Base-by-base conservation (phyloP, 23 tunicate genomes). In the Aplidium turbinatum region DNA sequence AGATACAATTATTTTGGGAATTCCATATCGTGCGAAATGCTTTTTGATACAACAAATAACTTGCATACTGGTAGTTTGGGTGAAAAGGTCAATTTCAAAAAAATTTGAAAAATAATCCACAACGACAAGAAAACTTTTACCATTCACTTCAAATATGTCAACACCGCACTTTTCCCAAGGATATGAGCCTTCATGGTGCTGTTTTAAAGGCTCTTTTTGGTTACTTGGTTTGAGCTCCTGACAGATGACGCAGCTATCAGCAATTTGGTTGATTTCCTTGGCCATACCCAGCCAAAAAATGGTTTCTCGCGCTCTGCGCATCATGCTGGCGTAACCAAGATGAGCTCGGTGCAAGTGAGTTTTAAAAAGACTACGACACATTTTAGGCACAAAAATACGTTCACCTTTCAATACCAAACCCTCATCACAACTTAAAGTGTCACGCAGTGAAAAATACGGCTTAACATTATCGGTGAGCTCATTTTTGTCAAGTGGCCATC, bases 61-160 rank as follows among this genome's bases (percentile, higher is more conserved):
- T 55, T 73, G 47, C 5, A 18, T 30, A 3, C n/a, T 27, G 18
- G 79, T 55, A 7, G 50, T 31, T 4, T 19, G 5, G 5, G 67
- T 4, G 47, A 73, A 3, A 2, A 73, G 67, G 55, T 73, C 79
- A 54, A 73, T 56, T 55, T 73, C 66, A 56, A 31, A 48, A 56
- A 73, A 73, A 73, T 73, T 73, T 20, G 66, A 73, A 54, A 54
- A 73, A 56, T 73, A 73, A 28, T 73, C 79, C 34, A 73, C 79
- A 18, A 66, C 55, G 19, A 73, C 66, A 13, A 73, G 24, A 24
- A 54, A 73, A 30, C 31, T 33, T 55, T 73, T 73, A 5, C 47
- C 26, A 34, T 73, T 24, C 13, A 30, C 16, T 27, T 73, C 66
- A 73, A 55, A 73, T 11, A 73, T 38, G 55, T 73, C 79, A 54